A percentile compares a stretch with the other conserved stretches of the same genome.
Evolutionary conservation across 2,113 vertebrate genomes (phyloP).

Genomic region (Indri indri): DNA sequence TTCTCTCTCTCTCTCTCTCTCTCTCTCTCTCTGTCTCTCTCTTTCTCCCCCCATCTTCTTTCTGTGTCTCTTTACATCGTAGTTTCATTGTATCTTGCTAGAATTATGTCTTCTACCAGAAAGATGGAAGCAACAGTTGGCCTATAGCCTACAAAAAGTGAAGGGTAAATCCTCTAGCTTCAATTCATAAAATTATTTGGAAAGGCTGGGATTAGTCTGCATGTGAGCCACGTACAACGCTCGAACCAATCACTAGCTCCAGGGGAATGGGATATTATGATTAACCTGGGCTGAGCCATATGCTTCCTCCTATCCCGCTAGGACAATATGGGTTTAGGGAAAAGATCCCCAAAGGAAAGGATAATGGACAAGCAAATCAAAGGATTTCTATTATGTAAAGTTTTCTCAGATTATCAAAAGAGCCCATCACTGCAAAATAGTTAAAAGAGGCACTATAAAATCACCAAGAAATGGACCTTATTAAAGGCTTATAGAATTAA

Average conservation of each 20-base stretch:
- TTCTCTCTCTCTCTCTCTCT: neutral
- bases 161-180: neutral
- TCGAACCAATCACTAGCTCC: neutral
- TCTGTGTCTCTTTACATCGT: neutral
- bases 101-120: neutral
- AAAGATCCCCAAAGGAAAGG: neutral
- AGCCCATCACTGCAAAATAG: neutral
- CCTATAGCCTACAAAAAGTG: neutral
- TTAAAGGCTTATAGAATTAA: neutral
- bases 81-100: neutral
- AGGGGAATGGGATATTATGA: neutral
- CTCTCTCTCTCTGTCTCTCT: no score
- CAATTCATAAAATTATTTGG: neutral
- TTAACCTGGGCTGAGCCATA: neutral
- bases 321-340: neutral
- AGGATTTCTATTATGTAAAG: neutral
- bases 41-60: neutral
- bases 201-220: neutral
- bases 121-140: neutral
- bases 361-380: neutral
- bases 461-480: neutral
- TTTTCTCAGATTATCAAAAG: neutral
- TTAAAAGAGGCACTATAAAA: neutral
- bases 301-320: neutral
- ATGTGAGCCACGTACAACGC: no score